Percentiles rank a stretch among this genome's conserved stretches.
Evolutionary conservation across 2,888 invertebrate genomes (phyloP).

Genomic region (Lithophane ornitopus): DNA sequence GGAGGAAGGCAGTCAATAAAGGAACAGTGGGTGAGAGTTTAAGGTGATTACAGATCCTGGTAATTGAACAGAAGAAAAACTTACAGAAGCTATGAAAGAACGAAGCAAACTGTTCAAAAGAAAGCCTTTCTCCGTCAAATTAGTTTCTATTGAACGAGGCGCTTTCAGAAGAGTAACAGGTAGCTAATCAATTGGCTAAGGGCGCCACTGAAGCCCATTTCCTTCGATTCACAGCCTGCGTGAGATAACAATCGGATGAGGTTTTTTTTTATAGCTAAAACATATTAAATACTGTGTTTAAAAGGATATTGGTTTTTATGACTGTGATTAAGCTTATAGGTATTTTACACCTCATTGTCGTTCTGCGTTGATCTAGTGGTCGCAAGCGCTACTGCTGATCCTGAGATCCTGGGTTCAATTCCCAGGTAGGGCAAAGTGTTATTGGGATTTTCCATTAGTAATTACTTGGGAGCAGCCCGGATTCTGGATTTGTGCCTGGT

Average conservation of each 20-base stretch:
- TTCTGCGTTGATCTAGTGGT: no score
- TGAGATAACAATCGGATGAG: slow-evolving; percentile 51
- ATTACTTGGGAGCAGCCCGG: neutral
- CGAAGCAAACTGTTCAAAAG: slow-evolving; percentile 5
- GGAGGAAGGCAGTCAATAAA: no score
- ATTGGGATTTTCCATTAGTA: no score
- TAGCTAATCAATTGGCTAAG: slow-evolving; percentile 49
- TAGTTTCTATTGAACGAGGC: slow-evolving; percentile 36
- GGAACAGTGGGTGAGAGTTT: no score
- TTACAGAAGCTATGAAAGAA: neutral
- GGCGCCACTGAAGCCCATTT: slow-evolving; percentile 39
- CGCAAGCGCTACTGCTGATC: no score
- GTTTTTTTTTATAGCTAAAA: slow-evolving; percentile 47
- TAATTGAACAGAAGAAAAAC: neutral
- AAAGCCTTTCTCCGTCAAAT: slow-evolving; percentile 37
- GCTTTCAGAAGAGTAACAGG: slow-evolving; percentile 45
- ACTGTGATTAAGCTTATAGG: neutral
- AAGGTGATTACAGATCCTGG: no score
- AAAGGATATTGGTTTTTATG: slow-evolving; percentile 24
- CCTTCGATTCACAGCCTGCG: slow-evolving; percentile 48
- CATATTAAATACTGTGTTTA: slow-evolving; percentile 23
- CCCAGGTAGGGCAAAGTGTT: no score
- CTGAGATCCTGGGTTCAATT: no score
- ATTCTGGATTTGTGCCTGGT: neutral
- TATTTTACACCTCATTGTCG: no score